Evolutionary conservation across 2,797 vertebrate genomes (phyloP), one percentile per base, ranked within the genome.

Genomic region (Oryzias sinensis): DNA sequence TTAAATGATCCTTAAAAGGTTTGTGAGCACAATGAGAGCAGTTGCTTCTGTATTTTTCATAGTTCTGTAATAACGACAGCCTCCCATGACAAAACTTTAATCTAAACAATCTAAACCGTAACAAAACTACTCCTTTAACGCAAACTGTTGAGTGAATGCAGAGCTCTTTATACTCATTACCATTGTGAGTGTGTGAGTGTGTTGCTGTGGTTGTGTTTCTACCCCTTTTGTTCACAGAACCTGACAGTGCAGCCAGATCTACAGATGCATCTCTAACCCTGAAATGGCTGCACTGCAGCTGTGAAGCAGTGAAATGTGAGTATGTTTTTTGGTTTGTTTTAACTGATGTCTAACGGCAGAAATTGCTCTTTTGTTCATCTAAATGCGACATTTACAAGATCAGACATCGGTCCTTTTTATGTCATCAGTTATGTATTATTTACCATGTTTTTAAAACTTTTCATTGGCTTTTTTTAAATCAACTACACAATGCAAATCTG

Each of bases 221-320:
- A 72, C 84, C 79, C 73, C 68, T 76, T 56, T 43, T 49, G 68
- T 72, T 79, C 73, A 59, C 65, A 67, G 67, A 64, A 59, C 69
- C 60, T 62, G 20, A 49, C 68, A 14, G 57, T 46, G 45, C 53
- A 52, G 37, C 59, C 68, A 76, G 74, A 84, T 78, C 44, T 58
- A 16, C 77, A 86, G 82, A 83, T 81, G 63, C 11, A 71, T 57
- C 48, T 72, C 57, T 53, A 68, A 25, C 53, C 70, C 43, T 66
- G 60, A 72, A 43, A 58, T 42, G 25, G 40, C 80, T 65, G 29
- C 75, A 49, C 53, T 15, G 20, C 56, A 17, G 37, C 46, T 17
- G 55, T 62, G 49, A 76, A 66, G 62, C 59, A 42, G 68, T 51
- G 43, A 53, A 44, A 62, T 14, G 77, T 87, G 59, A 89, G 88